Base-by-base conservation (phyloP, 2,888 invertebrate species). In the Lithophane ornitopus region DNA sequence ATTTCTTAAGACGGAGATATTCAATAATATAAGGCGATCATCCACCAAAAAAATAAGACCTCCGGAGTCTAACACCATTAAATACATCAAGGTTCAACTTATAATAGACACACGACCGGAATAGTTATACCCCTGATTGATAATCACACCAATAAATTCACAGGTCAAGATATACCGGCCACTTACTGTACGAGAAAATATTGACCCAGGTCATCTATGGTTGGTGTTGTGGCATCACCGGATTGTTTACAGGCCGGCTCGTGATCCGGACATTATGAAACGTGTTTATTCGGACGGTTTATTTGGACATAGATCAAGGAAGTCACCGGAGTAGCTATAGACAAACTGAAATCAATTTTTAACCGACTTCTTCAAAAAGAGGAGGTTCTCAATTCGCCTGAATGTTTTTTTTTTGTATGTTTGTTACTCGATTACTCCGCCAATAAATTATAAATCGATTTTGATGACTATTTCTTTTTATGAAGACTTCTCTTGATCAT, bases 1-100 rank as follows among this genome's bases (percentile, higher is more conserved):
- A 84, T 81, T 82, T 79, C 79, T 82, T 87, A 85, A 82, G 70
- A 80, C 78, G 77, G 68, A 82, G 82, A 85, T 85, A 85, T 85
- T 82, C 76, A 74, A 85, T 88, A 81, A 87, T 85, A 85, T 85
- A 78, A 76, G 39, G 62, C 44, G 61, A 62, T 62, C 39, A 39
- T 28, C 41, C 61, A 54, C 70, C 76, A 76, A 28, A 26, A 14
- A 3, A 22, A 0, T 8, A 3, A 70, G 78, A 77, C 39, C 76
- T 69, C 2, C 19, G 16, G 2, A 1, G 14, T 56, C 11, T 3
- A 58, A 72, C 14, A 46, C 3, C n/a, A 44, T 39, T 0, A n/a
- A 34, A 28, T 14, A 52, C 28, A 26, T 9, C 9, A 67, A 6
- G 41, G 74, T 28, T 81, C 61, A 76, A 56, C n/a, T 80, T 73